A percentile compares a stretch with the other conserved stretches of the same genome.
Conservation (phyloP, 2,113 vertebrate genomes). For the Onychorhynchus coronatus region DNA sequence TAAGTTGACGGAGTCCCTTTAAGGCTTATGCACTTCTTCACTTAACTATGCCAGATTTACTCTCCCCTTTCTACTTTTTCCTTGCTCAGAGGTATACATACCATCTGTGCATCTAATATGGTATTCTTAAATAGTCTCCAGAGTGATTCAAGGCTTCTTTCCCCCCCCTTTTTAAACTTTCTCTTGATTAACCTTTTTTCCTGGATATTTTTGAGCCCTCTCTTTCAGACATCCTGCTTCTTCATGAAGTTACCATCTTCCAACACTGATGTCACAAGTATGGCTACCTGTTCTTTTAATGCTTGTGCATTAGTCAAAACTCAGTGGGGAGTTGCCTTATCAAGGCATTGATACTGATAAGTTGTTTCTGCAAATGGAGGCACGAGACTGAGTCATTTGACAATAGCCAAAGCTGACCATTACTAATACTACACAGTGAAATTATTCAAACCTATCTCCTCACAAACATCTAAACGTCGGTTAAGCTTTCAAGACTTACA, state of each 20-base stretch:
- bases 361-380: background rate
- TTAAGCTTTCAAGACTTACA: background rate
- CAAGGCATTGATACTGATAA: background rate
- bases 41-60: slow-evolving; percentile 78
- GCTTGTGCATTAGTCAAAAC: background rate
- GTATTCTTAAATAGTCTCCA: slow-evolving; percentile 62
- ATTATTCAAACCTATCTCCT: background rate
- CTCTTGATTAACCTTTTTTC: slow-evolving; percentile 48
- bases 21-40: slow-evolving; percentile 74
- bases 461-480: background rate
- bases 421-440: background rate
- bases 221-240: background rate
- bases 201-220: background rate
- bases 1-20: slow-evolving; percentile 71
- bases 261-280: background rate
- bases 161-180: background rate
- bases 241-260: background rate
- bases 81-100: slow-evolving; percentile 70
- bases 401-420: background rate
- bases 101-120: slow-evolving; percentile 73
- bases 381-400: background rate
- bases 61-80: slow-evolving; percentile 70
- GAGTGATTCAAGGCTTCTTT: slow-evolving; percentile 35
- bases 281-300: background rate
- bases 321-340: background rate